phyloP scores from a whole-genome alignment of 2,888 invertebrate genomes.

The Epiperipatus broadwayi region DNA sequence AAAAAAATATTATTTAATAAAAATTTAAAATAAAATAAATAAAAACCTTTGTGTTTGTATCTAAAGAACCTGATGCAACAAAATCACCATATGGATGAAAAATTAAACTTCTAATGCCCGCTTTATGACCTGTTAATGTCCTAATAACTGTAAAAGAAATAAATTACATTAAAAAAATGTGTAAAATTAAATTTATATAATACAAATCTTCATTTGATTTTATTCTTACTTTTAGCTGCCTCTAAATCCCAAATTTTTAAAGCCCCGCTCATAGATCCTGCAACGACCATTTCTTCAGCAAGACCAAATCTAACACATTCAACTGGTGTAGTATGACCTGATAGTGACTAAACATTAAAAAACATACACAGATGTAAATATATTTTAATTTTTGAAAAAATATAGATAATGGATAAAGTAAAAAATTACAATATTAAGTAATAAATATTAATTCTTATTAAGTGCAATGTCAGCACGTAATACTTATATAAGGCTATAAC shows the following conservation, averaged over 20 bases:
- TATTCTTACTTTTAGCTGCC: slow-evolving; percentile 49
- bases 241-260: slow-evolving; percentile 91
- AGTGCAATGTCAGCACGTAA: too few species aligned
- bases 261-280: slow-evolving; percentile 80
- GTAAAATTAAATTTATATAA: neutral
- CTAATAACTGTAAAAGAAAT: slow-evolving; percentile 41
- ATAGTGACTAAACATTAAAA: slow-evolving; percentile 38
- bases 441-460: too few species aligned
- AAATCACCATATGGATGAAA: slow-evolving; percentile 92
- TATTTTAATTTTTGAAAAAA: too few species aligned
- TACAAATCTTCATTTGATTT: neutral
- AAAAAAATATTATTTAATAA: too few species aligned
- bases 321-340: slow-evolving; percentile 79
- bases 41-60: slow-evolving; percentile 60
- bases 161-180: slow-evolving; percentile 5
- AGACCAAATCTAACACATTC: slow-evolving; percentile 88
- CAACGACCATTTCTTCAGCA: slow-evolving; percentile 80
- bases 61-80: slow-evolving; percentile 77
- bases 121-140: slow-evolving; percentile 72
- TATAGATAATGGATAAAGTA: too few species aligned
- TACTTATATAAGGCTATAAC: too few species aligned
- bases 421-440: too few species aligned
- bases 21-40: too few species aligned
- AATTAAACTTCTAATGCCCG: slow-evolving; percentile 64
- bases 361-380: slow-evolving; percentile 5